Percentiles rank a stretch among this genome's conserved stretches.
phyloP scores from a whole-genome alignment of 1,140 invertebrate genomes.

The Papilio dardanus region DNA sequence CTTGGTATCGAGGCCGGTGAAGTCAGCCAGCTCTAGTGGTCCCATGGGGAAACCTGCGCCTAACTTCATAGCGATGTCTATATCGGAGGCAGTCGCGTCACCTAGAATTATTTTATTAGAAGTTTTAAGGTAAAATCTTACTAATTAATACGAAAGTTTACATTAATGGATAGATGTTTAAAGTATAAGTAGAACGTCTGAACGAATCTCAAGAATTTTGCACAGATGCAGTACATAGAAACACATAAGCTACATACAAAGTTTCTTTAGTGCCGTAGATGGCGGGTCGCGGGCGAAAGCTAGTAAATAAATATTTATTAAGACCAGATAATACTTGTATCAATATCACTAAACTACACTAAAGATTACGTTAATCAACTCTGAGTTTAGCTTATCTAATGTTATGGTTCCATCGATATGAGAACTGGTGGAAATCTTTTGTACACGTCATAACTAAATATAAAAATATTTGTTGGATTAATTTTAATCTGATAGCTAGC shows the following conservation, averaged over 20 bases:
- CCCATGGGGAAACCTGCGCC: slow-evolving; percentile 95
- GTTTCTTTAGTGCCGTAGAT: too few relatives aligned
- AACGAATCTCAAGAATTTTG: too few relatives aligned
- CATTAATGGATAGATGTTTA: too few relatives aligned
- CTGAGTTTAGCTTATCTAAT: not conserved
- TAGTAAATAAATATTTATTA: too few relatives aligned
- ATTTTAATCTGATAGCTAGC: not conserved
- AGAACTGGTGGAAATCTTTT: not conserved
- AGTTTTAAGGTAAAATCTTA: not conserved
- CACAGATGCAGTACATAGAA: too few relatives aligned
- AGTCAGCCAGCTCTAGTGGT: slow-evolving; percentile 91
- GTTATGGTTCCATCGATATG: not conserved
- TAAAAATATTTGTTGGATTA: not conserved
- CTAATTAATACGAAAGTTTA: too few relatives aligned
- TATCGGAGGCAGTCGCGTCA: slow-evolving; percentile 88
- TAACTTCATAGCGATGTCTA: slow-evolving; percentile 94
- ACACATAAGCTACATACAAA: too few relatives aligned
- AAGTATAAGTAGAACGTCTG: too few relatives aligned
- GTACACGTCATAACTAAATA: slow-evolving; percentile 27
- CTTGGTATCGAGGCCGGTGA: slow-evolving; percentile 90
- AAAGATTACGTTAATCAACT: not conserved
- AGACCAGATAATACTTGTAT: not conserved
- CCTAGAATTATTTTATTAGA: slow-evolving; percentile 52
- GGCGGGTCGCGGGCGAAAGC: too few relatives aligned
- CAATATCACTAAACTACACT: not conserved